phyloP scores from a whole-genome alignment of 2,113 vertebrate genomes.

The Romanogobio albipinnatus region DNA sequence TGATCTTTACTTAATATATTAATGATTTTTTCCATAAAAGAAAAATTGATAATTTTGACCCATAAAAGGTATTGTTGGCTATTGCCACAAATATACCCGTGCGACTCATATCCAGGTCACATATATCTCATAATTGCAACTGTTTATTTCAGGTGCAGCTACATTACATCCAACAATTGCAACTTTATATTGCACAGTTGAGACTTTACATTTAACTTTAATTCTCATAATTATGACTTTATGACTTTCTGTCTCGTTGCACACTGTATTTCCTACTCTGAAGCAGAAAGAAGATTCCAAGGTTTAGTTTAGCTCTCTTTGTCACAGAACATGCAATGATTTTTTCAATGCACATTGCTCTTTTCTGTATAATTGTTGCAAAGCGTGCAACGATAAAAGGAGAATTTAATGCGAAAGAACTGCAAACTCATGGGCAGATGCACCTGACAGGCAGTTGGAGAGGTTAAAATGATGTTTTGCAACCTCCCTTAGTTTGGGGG shows the following conservation, averaged over 20 bases:
- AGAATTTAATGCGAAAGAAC: neutral
- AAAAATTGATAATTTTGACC: too few species aligned
- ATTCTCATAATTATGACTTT: neutral
- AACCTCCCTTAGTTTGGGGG: constrained; percentile 39
- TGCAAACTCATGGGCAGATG: constrained; percentile 25
- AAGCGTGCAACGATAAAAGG: neutral
- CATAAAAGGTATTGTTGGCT: too few species aligned
- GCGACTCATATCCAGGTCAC: too few species aligned
- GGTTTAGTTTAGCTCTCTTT: neutral
- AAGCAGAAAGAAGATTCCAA: neutral
- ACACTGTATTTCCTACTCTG: neutral
- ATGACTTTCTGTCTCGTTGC: neutral
- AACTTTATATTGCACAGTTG: neutral
- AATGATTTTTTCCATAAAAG: too few species aligned
- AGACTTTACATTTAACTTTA: neutral
- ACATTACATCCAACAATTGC: neutral
- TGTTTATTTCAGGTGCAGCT: too few species aligned
- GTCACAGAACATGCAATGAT: neutral
- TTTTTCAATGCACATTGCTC: neutral
- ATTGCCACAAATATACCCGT: too few species aligned
- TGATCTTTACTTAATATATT: too few species aligned
- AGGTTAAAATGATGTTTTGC: constrained; percentile 48
- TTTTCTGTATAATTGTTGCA: neutral
- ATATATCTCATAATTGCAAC: too few species aligned
- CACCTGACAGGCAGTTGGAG: constrained; percentile 41